Evolutionary conservation across 2,797 vertebrate species (phyloP).

Genomic region (Hozukius guyotensis): DNA sequence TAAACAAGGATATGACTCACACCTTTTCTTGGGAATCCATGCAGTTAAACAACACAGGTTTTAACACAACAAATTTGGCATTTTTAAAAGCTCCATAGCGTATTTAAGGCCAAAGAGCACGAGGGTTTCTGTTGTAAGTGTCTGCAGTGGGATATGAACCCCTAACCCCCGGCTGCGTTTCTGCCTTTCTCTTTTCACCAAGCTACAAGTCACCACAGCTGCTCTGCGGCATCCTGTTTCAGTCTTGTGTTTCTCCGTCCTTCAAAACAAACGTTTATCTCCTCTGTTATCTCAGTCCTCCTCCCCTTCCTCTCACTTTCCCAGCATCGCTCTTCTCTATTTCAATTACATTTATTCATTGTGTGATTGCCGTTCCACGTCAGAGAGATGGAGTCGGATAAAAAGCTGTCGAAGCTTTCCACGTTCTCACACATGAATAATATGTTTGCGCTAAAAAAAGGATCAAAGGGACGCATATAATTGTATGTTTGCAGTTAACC

Average conservation of each 20-base stretch:
- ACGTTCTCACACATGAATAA: background rate
- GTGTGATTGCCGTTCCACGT: background rate
- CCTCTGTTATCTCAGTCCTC: background rate
- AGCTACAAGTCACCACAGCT: background rate
- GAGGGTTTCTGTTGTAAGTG: background rate
- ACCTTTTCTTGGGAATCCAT: background rate
- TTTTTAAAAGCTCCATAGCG: background rate
- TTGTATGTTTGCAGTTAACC: background rate
- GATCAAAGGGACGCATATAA: background rate
- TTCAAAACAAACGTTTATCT: slow-evolving; percentile 7
- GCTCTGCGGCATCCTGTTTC: background rate
- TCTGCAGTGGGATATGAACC: background rate
- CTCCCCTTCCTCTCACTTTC: background rate
- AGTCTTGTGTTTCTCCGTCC: slow-evolving; percentile 17
- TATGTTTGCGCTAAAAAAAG: background rate
- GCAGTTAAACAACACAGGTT: background rate
- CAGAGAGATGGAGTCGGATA: background rate
- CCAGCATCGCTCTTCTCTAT: background rate
- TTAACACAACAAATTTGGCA: background rate
- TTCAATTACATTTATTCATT: background rate
- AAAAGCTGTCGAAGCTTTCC: background rate
- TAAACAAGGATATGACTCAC: background rate
- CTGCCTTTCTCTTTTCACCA: slow-evolving; percentile 8
- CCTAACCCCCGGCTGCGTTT: background rate
- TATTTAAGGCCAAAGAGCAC: background rate